Base-by-base conservation (phyloP, 2,888 invertebrate genomes). In the Oeneis ivallda region DNA sequence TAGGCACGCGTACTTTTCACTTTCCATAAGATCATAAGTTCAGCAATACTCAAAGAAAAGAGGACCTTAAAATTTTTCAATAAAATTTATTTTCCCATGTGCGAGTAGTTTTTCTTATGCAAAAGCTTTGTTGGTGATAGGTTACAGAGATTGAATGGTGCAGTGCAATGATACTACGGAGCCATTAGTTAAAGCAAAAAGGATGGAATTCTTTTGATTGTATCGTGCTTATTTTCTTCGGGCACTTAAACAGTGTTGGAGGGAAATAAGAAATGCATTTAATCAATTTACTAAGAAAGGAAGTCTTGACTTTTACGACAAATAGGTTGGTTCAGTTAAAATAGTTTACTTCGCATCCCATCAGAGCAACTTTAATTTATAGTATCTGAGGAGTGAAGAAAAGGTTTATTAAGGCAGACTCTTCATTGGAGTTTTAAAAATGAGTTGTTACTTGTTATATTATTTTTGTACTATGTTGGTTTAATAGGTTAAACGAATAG, bases 61-160 rank as follows among this genome's bases (percentile, higher is more conserved):
- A 60, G 45, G 58, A 72, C 77, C 66, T 66, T 80, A 76, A 32
- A 0, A 0, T 5, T 7, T 17, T 0, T 0, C 0, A 0, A 47
- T 76, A 80, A 65, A 39, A 60, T 49, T 15, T 62, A 62, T n/a
- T 64, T 69, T 67, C n/a, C 8, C 47, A 61, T 61, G 26, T 7
- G 62, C n/a, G 19, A 37, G n/a, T 45, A 70, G 73, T 69, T 11
- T 34, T 71, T 63, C 75, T 71, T 78, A 1, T 19, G 57, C 39
- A 45, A 71, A 64, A 41, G 10, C 70, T 61, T 71, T 68, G 13
- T 3, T 8, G 60, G 63, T 76, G 80, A 79, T 81, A 74, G 76
- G 80, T 78, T 83, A 86, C 83, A 82, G 82, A 88, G 86, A 88
- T 87, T 88, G 85, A 89, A 87, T 87, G 82, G 87, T 80, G 74